Evolutionary conservation across 2,797 vertebrate genomes (phyloP).

Genomic region (Pelochelys cantorii): DNA sequence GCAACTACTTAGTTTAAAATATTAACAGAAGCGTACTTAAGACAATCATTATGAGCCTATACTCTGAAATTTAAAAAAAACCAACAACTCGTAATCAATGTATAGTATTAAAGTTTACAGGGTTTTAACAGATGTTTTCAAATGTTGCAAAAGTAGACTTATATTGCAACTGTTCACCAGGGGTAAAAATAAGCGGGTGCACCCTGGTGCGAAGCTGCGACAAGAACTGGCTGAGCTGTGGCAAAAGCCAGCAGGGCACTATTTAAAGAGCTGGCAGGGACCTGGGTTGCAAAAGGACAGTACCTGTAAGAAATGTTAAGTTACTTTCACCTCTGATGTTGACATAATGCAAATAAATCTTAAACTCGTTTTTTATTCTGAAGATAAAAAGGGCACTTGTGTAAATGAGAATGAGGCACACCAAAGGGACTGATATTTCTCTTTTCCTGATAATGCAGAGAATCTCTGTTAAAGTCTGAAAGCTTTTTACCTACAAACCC

Average conservation of each 20-base stretch:
- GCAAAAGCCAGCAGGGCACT: too few species aligned
- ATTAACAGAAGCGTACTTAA: slow-evolving; percentile 26
- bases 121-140: slow-evolving; percentile 10
- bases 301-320: too few species aligned
- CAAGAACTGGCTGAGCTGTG: too few species aligned
- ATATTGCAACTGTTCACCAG: too few species aligned
- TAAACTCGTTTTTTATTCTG: neutral
- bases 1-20: slow-evolving; percentile 8
- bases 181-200: too few species aligned
- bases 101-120: slow-evolving; percentile 35
- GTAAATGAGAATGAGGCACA: slow-evolving; percentile 23
- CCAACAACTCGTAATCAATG: neutral
- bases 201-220: too few species aligned
- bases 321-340: neutral
- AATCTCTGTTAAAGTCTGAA: neutral
- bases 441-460: slow-evolving; percentile 1
- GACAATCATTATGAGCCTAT: neutral
- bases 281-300: too few species aligned
- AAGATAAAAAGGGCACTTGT: neutral
- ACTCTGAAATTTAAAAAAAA: slow-evolving; percentile 14
- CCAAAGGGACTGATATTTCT: neutral
- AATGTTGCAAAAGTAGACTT: slow-evolving; percentile 10
- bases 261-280: too few species aligned
- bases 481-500: neutral
- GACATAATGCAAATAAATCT: slow-evolving; percentile 22